Evolutionary conservation across 2,888 invertebrate genomes (phyloP).

Genomic region (Masnerella sp.): DNA sequence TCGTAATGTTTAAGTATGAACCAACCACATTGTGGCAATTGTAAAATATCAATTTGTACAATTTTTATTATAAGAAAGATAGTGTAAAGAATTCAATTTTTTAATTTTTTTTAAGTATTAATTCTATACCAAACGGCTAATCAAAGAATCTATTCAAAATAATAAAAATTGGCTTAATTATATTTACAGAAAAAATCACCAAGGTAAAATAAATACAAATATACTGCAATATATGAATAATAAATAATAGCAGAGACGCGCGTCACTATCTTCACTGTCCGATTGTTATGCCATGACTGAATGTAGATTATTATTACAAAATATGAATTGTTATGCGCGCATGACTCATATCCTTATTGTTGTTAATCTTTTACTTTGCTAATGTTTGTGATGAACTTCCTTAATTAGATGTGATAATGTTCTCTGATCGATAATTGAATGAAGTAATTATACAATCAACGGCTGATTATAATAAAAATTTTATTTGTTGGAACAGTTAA

Average conservation of each 20-base stretch:
- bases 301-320: slow-evolving; percentile 22
- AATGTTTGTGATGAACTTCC: slow-evolving; percentile 5
- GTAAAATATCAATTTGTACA: too few species aligned
- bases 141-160: too few species aligned
- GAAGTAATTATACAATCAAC: neutral
- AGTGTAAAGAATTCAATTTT: too few species aligned
- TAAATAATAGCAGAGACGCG: neutral
- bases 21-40: too few species aligned
- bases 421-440: slow-evolving; percentile 9
- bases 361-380: neutral
- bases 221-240: neutral
- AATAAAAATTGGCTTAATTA: too few species aligned
- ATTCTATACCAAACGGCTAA: too few species aligned
- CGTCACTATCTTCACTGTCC: neutral
- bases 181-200: too few species aligned
- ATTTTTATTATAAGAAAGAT: too few species aligned
- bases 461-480: slow-evolving; percentile 3
- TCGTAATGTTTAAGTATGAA: too few species aligned
- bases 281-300: neutral
- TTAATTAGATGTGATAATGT: slow-evolving; percentile 15
- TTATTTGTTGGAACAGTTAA: neutral
- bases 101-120: too few species aligned
- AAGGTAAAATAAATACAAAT: too few species aligned
- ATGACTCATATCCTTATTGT: slow-evolving; percentile 13
- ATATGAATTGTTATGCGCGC: slow-evolving; percentile 21